Evolutionary conservation across 2,797 vertebrate genomes (phyloP), one percentile per base, ranked within the genome.

Genomic region (Mus caroli): DNA sequence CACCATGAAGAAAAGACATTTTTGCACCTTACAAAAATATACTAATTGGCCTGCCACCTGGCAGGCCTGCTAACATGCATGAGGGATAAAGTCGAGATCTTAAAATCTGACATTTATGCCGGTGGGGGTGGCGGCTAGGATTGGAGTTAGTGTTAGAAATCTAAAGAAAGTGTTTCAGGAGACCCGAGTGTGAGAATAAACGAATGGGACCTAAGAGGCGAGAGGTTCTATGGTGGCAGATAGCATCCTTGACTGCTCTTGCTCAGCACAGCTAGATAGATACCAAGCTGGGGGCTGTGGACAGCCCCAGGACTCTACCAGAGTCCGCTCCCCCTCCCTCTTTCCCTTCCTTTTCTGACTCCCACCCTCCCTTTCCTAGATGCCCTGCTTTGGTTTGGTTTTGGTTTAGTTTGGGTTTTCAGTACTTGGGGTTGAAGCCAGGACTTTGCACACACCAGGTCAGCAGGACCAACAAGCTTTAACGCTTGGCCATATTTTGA

Each of bases 31-130:
- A 94, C 95, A 96, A 97, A 97, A 97, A 88, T 97, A 94, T 95
- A 97, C 94, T 97, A 97, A 97, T 96, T 96, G 97, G 95, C 88
- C 87, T 94, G 87, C 94, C 97, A 97, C 96, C 97, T 97, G 96
- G 96, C 91, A 94, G 97, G 92, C 67, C 93, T 91, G 94, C 80
- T 95, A 91, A 95, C 60, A 93, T 78, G 71, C 94, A 96, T 82
- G 96, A 94, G 85, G 94, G 96, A 97, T 95, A 95, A 93, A 95
- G 95, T 97, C 92, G 94, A 94, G 92, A 96, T 79, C 94, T 90
- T 91, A 71, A 97, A 77, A 95, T 90, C 96, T 97, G 96, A 96
- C 96, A 97, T 97, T 96, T 96, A 96, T 97, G 92, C 67, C 91
- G 80, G 64, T 93, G 92, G 94, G 97, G 58, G 88, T 64, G 89